Base-by-base conservation (phyloP, 2,113 vertebrate genomes). In the Elephas maximus region DNA sequence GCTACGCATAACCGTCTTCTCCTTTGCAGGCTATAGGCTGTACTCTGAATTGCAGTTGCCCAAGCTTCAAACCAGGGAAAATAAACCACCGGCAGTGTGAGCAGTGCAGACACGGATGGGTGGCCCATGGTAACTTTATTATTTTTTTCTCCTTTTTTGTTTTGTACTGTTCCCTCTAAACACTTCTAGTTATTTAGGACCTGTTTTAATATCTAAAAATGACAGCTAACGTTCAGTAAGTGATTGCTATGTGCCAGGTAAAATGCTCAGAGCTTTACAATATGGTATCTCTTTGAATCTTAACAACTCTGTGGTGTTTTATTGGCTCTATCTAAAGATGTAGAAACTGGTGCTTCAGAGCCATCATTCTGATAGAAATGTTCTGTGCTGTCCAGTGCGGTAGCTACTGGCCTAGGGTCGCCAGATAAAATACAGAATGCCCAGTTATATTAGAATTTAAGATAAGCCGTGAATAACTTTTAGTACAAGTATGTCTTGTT, bases 101-200 rank as follows among this genome's bases (percentile, higher is more conserved):
- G 81, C 99, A 99, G 48, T 99, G 99, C 98, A 99, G 99, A 92
- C 99, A 99, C 87, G 99, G 99, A 98, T 99, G 99, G 99, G 99
- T 99, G 71, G 99, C 99, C 65, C 99, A 99, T 28, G 99, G 99
- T 99, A 99, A 99, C 8, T 97, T 78, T 41, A 1, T 95, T 15
- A 6, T 21, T 24, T 24, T 33, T 20, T 21, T 6, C 20, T 26
- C 8, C 8, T 83, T 33, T 82, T 51, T 81, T 37, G 21, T 30
- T 67, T 63, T 37, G 8, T 53, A 23, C 8, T 30, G 2, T 48
- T 26, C 79, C 62, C 30, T 63, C 7, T 57, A 45, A 45, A 37
- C 67, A 53, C 37, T 30, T 45, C 21, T 5, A 41, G 21, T 60
- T 84, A 73, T 60, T 85, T 6, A 44, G 67, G 78, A 5, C 41